Evolutionary conservation across 2,888 invertebrate genomes (phyloP).

Genomic region (Chrysomela aeneicollis): DNA sequence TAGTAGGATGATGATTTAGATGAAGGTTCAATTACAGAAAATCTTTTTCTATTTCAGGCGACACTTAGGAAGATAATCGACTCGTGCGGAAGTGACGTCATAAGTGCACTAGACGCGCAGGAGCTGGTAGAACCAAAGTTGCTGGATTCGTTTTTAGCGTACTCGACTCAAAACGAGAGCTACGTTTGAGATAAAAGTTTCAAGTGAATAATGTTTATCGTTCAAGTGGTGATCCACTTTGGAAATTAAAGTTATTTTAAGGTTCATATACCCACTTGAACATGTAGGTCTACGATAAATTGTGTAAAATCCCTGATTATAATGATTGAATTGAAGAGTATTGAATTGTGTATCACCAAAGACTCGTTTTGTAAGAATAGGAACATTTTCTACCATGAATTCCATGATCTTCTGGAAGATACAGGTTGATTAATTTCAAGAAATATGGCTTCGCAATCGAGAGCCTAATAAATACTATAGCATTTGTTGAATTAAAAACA

Average conservation of each 20-base stretch:
- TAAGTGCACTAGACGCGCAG: constrained; percentile 69
- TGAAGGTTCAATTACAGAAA: background rate
- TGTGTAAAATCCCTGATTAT: background rate
- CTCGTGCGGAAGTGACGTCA: constrained; percentile 65
- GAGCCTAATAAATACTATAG: too few relatives aligned
- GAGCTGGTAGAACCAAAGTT: constrained; percentile 79
- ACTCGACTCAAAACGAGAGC: constrained; percentile 81
- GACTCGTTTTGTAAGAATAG: too few relatives aligned
- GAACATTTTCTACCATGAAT: too few relatives aligned
- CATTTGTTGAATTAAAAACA: too few relatives aligned
- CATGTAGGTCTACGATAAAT: too few relatives aligned
- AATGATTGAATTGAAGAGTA: background rate
- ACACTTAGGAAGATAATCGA: constrained; percentile 71
- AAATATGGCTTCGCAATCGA: too few relatives aligned
- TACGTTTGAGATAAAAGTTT: constrained; percentile 67
- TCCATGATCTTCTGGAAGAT: too few relatives aligned
- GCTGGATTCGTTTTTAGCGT: constrained; percentile 80
- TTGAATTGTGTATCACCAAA: background rate
- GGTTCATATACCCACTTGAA: background rate
- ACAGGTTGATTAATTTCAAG: too few relatives aligned
- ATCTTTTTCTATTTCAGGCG: constrained; percentile 63
- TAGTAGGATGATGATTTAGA: constrained; percentile 47
- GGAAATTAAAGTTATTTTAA: background rate
- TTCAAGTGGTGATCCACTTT: background rate
- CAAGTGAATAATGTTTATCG: background rate